Base-by-base conservation (phyloP, 1,140 invertebrate species). In the Eriosoma lanigerum region DNA sequence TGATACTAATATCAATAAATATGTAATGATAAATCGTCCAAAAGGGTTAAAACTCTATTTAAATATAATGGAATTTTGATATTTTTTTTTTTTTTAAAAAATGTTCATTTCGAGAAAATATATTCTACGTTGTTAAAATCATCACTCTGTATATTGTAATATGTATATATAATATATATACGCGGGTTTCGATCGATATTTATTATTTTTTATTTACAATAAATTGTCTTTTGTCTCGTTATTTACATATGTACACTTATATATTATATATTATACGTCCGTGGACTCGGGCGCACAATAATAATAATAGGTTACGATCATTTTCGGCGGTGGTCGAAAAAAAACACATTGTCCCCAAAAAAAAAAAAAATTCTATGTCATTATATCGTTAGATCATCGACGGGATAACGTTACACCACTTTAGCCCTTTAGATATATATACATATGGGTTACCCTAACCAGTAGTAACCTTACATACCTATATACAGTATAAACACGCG, bases 221-320 rank as follows among this genome's bases (percentile, higher is more conserved):
- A 62, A 29, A 62, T 15, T 12, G 29, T 26, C 60, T 62, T 62
- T 62, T 62, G 60, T 62, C 60, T 32, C 26, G 60, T 62, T 26
- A 26, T 62, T 13, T 32, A 4, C 56, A 52, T 19, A 15, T n/a
- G 50, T 6, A 52, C n/a, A 52, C 10, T 54, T 54, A 54, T 6
- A 19, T 12, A 26, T 60, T 26, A 13, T 60, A 24, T 60, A 19
- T 12, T 26, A 21, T 29, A 19, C 29, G 15, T 29, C 17, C 15
- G 3, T 44, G 10, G 8, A 29, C 26, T 19, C 26, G 17, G 3
- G 13, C 13, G 58, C 58, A 62, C 58, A 29, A 24, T n/a, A n/a
- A n/a, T 62, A 62, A 62, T 62, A 26, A 62, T 62, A 62, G 60
- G 60, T 62, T 62, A 62, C 17, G 60, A 32, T 1, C 9, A n/a